Percentiles rank a stretch among this genome's conserved stretches.
phyloP scores from a whole-genome alignment of 2,888 invertebrate species.

The Chloroclystis v-ata region DNA sequence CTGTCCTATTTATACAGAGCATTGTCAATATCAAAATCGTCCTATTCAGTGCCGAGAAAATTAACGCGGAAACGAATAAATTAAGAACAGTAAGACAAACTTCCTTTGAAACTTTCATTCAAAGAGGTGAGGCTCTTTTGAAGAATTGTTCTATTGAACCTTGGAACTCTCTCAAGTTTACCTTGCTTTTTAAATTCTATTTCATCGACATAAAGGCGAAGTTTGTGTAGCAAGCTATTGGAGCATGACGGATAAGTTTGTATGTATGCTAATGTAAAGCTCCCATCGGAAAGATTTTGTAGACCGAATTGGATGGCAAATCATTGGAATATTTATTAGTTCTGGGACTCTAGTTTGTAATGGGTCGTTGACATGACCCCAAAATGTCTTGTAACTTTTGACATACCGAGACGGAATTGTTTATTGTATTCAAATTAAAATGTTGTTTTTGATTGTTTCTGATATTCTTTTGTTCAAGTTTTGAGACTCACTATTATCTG shows the following conservation, averaged over 20 bases:
- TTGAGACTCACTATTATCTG: no score
- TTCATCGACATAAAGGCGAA: slow-evolving; percentile 25
- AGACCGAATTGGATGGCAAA: slow-evolving; percentile 65
- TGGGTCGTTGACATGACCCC: slow-evolving; percentile 38
- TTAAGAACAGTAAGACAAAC: slow-evolving; percentile 61
- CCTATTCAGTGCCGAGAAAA: slow-evolving; percentile 48
- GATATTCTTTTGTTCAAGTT: no score
- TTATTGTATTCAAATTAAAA: slow-evolving; percentile 10
- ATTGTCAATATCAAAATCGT: slow-evolving; percentile 65
- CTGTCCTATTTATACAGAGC: slow-evolving; percentile 40
- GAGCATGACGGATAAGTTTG: slow-evolving; percentile 35
- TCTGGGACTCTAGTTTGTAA: slow-evolving; percentile 54
- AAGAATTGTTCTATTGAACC: slow-evolving; percentile 54
- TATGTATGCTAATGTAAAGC: slow-evolving; percentile 61
- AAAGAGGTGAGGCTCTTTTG: slow-evolving; percentile 58
- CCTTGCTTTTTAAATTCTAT: slow-evolving; percentile 28
- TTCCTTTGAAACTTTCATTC: slow-evolving; percentile 56
- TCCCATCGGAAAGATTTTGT: slow-evolving; percentile 69
- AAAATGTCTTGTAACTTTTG: slow-evolving; percentile 26
- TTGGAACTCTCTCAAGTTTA: slow-evolving; percentile 24
- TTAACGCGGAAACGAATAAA: slow-evolving; percentile 69
- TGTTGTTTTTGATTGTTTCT: no score
- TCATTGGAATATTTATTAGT: slow-evolving; percentile 73
- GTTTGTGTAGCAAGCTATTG: slow-evolving; percentile 19
- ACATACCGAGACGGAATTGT: slow-evolving; percentile 15